Conservation (phyloP, 2,113 vertebrate genomes). For the Etia nguti region DNA sequence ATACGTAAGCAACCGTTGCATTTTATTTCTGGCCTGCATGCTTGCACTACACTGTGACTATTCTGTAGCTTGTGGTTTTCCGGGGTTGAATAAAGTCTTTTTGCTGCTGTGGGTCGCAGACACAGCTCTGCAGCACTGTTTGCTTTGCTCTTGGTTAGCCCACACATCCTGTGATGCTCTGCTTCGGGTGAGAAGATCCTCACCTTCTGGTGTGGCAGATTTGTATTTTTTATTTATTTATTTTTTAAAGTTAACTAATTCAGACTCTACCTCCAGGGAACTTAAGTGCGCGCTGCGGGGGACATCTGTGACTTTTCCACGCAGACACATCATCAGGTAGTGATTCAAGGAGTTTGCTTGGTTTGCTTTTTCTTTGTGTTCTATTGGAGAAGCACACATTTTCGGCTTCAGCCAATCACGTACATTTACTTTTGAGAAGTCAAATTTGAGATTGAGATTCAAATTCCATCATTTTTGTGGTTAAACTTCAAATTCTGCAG, state of each 20-base stretch:
- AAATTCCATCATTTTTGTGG: not conserved
- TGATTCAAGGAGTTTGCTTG: not conserved
- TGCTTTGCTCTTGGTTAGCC: no score
- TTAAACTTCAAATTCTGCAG: not conserved
- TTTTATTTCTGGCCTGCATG: no score
- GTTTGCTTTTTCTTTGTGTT: not conserved
- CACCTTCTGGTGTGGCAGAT: not conserved
- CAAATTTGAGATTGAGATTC: not conserved
- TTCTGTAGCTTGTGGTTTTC: no score
- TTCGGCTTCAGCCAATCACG: not conserved
- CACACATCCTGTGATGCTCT: no score
- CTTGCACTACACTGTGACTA: no score
- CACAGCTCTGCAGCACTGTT: no score
- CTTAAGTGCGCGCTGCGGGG: fast-evolving
- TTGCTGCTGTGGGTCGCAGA: no score
- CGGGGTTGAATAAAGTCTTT: no score
- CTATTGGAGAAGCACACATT: not conserved
- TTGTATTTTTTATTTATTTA: fast-evolving
- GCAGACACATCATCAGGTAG: not conserved
- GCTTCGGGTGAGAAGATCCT: not conserved
- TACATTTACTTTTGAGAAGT: not conserved
- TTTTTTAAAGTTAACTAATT: not conserved
- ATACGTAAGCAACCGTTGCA: no score
- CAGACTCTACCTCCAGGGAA: not conserved
- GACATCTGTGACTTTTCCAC: not conserved